These are phyloP conservation scores for Formicarius rufipectus DNA, from an alignment of 2,113 vertebrate genomes.

Conservation along the genomic window DNA sequence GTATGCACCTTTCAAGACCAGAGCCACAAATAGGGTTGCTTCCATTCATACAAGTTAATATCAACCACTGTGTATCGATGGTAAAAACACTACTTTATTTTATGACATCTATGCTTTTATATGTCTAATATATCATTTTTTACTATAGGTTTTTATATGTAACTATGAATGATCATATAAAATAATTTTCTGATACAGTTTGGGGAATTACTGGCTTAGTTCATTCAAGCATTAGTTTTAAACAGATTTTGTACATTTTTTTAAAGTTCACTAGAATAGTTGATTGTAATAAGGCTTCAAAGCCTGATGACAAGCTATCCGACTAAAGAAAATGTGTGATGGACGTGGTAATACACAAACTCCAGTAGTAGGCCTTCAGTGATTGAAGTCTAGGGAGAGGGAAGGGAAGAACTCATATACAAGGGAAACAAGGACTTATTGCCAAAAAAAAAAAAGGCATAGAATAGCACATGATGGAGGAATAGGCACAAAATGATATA, in stretches of 20 bases:
- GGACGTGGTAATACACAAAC: neutral
- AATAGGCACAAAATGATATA: neutral
- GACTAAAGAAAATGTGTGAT: neutral
- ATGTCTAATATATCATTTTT: neutral
- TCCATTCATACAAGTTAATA: neutral
- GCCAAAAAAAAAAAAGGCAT: neutral
- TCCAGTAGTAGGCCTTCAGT: neutral
- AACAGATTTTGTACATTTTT: neutral
- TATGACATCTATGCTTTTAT: neutral
- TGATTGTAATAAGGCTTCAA: neutral
- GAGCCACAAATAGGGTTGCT: neutral
- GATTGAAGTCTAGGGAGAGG: neutral
- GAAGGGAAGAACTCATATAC: neutral
- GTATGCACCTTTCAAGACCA: neutral
- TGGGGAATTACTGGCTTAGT: neutral
- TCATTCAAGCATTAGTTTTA: neutral
- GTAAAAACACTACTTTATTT: neutral
- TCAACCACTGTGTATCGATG: neutral
- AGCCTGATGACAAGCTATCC: neutral
- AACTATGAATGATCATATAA: neutral
- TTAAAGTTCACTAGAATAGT: neutral
- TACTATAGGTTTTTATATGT: neutral
- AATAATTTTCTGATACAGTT: neutral
- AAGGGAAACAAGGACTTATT: neutral
- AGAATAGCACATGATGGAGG: neutral